Conservation (phyloP, 2,888 invertebrate species). For the Busseola fusca region DNA sequence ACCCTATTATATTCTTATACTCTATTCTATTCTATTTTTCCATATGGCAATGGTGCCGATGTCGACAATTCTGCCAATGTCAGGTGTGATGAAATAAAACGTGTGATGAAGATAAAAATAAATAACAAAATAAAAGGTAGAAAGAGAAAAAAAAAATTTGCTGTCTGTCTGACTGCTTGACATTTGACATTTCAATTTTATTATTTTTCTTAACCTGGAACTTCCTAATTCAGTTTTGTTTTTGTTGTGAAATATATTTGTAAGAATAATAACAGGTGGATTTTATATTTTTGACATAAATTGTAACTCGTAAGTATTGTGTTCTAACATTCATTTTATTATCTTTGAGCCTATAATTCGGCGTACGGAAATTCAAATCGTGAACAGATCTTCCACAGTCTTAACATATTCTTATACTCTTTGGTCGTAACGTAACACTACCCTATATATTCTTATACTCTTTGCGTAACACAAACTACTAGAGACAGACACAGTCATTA, state of each 20-base stretch:
- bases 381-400: background rate
- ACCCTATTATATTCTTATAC: too few relatives aligned
- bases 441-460: too few relatives aligned
- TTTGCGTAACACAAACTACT: background rate
- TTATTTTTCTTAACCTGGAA: background rate
- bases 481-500: background rate
- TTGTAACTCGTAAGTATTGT: constrained; percentile 20
- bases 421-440: too few relatives aligned
- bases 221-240: background rate
- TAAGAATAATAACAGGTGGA: background rate
- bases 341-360: background rate
- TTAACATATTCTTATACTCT: too few relatives aligned
- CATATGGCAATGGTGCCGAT: too few relatives aligned
- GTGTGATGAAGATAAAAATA: too few relatives aligned
- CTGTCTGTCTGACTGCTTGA: background rate
- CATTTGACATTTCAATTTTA: background rate
- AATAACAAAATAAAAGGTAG: too few relatives aligned
- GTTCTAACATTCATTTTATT: background rate
- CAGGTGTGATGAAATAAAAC: too few relatives aligned
- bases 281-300: background rate
- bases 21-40: too few relatives aligned
- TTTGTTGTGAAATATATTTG: background rate
- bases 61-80: too few relatives aligned
- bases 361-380: background rate
- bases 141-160: too few relatives aligned